Base-by-base conservation (phyloP, 2,888 invertebrate genomes). In the Amphipoea lucens region DNA sequence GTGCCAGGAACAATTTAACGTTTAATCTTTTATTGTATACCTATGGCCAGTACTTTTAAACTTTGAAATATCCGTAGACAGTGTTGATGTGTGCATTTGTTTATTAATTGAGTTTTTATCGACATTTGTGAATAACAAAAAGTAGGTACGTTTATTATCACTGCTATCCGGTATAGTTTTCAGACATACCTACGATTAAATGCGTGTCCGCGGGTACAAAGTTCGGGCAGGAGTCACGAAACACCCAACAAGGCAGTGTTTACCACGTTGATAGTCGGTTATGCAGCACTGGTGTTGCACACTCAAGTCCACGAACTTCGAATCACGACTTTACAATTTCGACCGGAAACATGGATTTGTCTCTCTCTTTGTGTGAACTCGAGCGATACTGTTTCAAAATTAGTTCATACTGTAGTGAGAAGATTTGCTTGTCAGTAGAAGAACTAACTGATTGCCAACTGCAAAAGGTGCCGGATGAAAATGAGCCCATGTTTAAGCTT, bases 71-170 rank as follows among this genome's bases (percentile, higher is more conserved):
- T 57, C 9, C 57, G 23, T 57, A 57, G 9, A 7, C 57, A 57
- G 23, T 23, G 4, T 57, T 57, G 54, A 23, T 57, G 23, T 57
- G 51, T 42, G 4, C 36, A 36, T 40, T 40, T 40, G 40, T 40
- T 40, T 40, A 40, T 42, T 42, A 42, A 42, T 42, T 42, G 42
- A 9, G 9, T 42, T 9, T 42, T 42, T n/a, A 17, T 23, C 40
- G n/a, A 62, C 29, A 57, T 71, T 62, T 68, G 4, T 71, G 23
- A 81, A 79, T 63, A 67, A 75, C 75, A 62, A 69, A 78, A 45
- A 69, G 60, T 29, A 29, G 29, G 29, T 72, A 72, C 36, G 36
- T 72, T 75, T 68, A 54, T 73, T 83, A 73, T 76, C 85, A 72
- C 42, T 48, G 60, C 51, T 69, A 69, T 84, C 51, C 45, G 62